Evolutionary conservation across 2,888 invertebrate genomes (phyloP).

Genomic region (Drosophila leonis): DNA sequence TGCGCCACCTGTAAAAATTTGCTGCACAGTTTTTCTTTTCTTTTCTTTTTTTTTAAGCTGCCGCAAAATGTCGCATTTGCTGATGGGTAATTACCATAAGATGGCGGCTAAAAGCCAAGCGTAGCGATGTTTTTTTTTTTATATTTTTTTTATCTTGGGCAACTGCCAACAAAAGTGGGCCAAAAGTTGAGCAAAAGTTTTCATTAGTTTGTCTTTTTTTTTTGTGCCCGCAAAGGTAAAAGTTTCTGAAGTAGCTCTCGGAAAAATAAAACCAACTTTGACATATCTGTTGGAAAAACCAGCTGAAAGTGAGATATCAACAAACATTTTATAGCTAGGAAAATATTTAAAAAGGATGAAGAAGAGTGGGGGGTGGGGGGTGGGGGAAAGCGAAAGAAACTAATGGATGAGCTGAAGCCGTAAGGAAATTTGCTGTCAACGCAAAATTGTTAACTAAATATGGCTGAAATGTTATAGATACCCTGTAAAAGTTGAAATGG

Average conservation of each 20-base stretch:
- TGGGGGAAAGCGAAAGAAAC: not conserved
- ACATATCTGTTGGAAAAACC: constrained; percentile 1
- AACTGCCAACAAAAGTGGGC: constrained; percentile 5
- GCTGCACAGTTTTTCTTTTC: not conserved
- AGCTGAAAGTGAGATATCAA: not conserved
- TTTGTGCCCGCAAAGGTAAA: constrained; percentile 2
- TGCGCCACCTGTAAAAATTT: constrained; percentile 10
- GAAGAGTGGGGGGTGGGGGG: too few relatives aligned
- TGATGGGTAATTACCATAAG: constrained; percentile 39
- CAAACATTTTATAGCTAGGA: constrained; percentile 2
- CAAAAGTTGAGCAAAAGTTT: constrained; percentile 31
- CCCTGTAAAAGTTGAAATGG: not conserved
- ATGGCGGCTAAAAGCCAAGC: constrained; percentile 40
- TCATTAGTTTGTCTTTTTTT: constrained; percentile 6
- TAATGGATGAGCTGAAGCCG: constrained; percentile 1
- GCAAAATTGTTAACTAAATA: not conserved
- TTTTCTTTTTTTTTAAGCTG: constrained; percentile 1
- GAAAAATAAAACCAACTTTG: constrained; percentile 17
- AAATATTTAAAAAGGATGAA: not conserved
- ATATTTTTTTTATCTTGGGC: not conserved
- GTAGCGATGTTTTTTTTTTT: not conserved
- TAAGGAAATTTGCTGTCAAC: constrained; percentile 2
- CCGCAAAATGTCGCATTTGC: constrained; percentile 36
- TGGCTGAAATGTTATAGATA: not conserved
- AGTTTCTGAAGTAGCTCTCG: constrained; percentile 30